Conservation (phyloP, 2,113 vertebrate genomes). For the Anseranas semipalmata region DNA sequence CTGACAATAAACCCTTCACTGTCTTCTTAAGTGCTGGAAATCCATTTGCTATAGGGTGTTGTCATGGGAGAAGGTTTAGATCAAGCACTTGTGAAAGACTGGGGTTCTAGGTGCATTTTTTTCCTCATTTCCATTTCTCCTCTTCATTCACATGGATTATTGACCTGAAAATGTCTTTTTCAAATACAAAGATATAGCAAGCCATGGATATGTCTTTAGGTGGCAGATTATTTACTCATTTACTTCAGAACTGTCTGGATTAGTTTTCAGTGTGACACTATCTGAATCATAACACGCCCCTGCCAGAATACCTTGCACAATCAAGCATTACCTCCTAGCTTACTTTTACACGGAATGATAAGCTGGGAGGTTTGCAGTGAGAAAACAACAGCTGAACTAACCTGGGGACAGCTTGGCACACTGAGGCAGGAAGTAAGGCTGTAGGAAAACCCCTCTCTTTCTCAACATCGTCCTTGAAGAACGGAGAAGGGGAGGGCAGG, state of each 20-base stretch:
- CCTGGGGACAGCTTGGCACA: not conserved
- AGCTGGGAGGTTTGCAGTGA: not conserved
- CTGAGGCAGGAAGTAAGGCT: not conserved
- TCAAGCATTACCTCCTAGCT: not conserved
- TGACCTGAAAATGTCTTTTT: not conserved
- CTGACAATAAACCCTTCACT: not conserved
- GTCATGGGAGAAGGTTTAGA: not conserved
- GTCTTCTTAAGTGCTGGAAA: not conserved
- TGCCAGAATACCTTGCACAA: not conserved
- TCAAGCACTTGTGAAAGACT: not conserved
- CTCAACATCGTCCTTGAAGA: not conserved
- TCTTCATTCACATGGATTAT: not conserved
- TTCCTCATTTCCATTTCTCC: not conserved
- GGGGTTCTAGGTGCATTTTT: not conserved
- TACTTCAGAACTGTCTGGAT: not conserved
- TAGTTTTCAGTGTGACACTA: not conserved
- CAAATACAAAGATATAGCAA: not conserved
- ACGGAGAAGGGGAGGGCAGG: not conserved
- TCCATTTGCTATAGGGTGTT: not conserved
- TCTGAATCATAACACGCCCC: not conserved
- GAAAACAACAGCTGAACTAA: not conserved
- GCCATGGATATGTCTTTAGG: not conserved
- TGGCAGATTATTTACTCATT: not conserved
- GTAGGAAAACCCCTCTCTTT: not conserved
- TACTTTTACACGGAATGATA: not conserved